These are phyloP conservation scores for Agrilus cyanescens DNA, from an alignment of 2,888 invertebrate species.

Conservation along the genomic window DNA sequence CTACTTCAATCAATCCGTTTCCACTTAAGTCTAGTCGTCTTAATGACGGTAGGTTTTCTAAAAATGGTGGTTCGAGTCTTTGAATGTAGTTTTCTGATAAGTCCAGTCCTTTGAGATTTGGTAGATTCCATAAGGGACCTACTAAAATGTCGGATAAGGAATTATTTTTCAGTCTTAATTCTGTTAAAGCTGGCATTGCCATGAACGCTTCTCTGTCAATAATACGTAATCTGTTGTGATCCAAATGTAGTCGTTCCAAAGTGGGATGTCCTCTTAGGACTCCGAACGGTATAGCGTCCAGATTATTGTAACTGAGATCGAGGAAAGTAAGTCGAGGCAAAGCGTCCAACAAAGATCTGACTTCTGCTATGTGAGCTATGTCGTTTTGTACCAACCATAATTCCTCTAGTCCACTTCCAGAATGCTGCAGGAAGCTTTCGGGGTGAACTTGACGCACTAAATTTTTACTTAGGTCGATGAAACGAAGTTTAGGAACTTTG, in stretches of 20 bases:
- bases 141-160: constrained; percentile 62
- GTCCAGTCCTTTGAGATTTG: constrained; percentile 73
- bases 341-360: constrained; percentile 63
- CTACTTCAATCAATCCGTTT: constrained; percentile 57
- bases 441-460: constrained; percentile 65
- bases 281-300: constrained; percentile 68
- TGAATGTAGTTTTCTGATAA: constrained; percentile 64
- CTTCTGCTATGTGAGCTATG: constrained; percentile 60
- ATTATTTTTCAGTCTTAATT: constrained; percentile 72
- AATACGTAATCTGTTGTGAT: constrained; percentile 61
- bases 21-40: constrained; percentile 65
- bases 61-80: constrained; percentile 56
- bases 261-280: constrained; percentile 68
- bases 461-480: constrained; percentile 67
- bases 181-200: constrained; percentile 72
- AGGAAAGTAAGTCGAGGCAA: constrained; percentile 65
- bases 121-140: constrained; percentile 74
- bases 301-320: constrained; percentile 65
- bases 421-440: constrained; percentile 66
- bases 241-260: constrained; percentile 67
- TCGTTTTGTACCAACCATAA: constrained; percentile 65
- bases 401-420: constrained; percentile 65
- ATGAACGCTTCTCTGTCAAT: constrained; percentile 71
- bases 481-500: constrained; percentile 58
- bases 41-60: constrained; percentile 63